Conservation (phyloP, 2,113 vertebrate species). For the Nettapus auritus region DNA sequence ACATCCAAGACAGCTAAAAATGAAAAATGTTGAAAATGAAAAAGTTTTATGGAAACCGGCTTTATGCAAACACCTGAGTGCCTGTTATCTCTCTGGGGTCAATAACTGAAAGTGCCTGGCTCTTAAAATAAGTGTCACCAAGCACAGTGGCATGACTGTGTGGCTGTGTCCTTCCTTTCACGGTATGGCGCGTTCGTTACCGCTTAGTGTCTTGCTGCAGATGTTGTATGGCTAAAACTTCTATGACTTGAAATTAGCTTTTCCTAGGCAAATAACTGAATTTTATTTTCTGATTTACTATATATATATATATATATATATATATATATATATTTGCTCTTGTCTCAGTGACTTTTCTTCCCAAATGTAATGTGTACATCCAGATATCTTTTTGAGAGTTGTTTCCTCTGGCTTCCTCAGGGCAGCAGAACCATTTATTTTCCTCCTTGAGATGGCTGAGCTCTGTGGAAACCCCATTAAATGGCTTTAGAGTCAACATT, state of each 20-base stretch:
- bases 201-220: neutral
- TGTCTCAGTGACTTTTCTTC: neutral
- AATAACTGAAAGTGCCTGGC: neutral
- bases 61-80: neutral
- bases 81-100: neutral
- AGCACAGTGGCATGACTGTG: neutral
- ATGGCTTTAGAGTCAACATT: neutral
- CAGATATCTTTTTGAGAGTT: neutral
- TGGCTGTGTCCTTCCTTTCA: neutral
- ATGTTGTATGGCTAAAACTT: neutral
- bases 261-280: neutral
- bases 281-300: constrained; percentile 7
- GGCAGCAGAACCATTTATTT: constrained; percentile 12
- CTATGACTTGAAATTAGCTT: neutral
- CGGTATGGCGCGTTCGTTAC: neutral
- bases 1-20: constrained; percentile 7
- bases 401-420: neutral
- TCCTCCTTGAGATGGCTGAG: neutral
- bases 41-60: neutral
- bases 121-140: neutral
- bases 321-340: neutral
- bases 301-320: neutral
- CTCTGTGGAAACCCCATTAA: constrained; percentile 23
- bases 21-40: neutral
- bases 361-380: neutral